Evolutionary conservation across 2,888 invertebrate species (phyloP).

Genomic region (Pegoplata infirma): DNA sequence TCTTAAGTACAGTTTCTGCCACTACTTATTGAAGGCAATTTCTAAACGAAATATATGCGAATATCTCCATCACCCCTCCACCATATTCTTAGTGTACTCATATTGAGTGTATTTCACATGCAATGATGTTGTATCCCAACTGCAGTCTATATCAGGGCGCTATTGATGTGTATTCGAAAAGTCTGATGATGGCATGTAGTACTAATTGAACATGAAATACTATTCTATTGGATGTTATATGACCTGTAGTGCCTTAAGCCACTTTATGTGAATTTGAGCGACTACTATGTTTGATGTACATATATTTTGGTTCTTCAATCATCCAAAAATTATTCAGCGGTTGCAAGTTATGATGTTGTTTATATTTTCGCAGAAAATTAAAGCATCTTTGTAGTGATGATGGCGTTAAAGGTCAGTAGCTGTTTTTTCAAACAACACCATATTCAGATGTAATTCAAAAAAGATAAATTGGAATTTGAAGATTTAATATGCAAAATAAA

Average conservation of each 20-base stretch:
- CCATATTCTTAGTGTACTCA: not conserved
- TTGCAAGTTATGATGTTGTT: not conserved
- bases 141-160: not conserved
- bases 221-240: constrained; percentile 30
- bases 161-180: constrained; percentile 9
- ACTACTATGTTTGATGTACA: not conserved
- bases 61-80: too few relatives aligned
- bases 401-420: too few relatives aligned
- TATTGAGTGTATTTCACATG: not conserved
- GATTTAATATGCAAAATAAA: too few relatives aligned
- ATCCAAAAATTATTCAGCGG: not conserved
- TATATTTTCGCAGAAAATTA: not conserved
- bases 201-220: constrained; percentile 50
- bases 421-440: too few relatives aligned
- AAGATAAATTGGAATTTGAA: too few relatives aligned
- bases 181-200: constrained; percentile 8
- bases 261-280: not conserved
- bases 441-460: too few relatives aligned
- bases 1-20: too few relatives aligned
- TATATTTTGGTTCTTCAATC: constrained; percentile 10
- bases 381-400: not conserved
- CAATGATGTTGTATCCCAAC: not conserved
- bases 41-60: too few relatives aligned
- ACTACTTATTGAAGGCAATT: too few relatives aligned
- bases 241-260: constrained; percentile 25